Percentiles rank a stretch among this genome's conserved stretches.
Evolutionary conservation across 2,113 vertebrate genomes (phyloP).

Genomic region (Rhinogobius similis): DNA sequence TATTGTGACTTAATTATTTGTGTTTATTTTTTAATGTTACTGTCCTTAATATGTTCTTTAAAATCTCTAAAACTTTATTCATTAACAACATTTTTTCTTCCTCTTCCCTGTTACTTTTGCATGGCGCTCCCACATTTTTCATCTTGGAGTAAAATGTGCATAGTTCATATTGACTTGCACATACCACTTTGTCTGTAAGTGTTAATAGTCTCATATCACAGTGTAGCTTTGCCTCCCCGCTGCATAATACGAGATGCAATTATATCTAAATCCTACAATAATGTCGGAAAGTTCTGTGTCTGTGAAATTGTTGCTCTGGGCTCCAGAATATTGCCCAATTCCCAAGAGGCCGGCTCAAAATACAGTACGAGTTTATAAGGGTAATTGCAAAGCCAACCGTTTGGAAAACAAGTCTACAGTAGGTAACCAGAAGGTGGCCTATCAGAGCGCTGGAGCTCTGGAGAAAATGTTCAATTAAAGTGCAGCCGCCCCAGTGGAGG

Average conservation of each 20-base stretch:
- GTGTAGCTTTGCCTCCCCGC: conserved; percentile 48
- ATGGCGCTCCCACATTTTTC: background rate
- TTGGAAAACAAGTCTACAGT: conserved; percentile 64
- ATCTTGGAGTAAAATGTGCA: background rate
- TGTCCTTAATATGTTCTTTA: no score
- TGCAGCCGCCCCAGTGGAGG: conserved; percentile 24
- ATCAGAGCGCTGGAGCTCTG: conserved; percentile 46
- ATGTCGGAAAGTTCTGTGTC: conserved; percentile 52
- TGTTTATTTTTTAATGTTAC: no score
- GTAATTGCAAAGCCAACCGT: conserved; percentile 72
- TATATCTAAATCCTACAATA: conserved; percentile 54
- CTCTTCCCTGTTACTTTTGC: background rate
- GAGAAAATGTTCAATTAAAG: conserved; percentile 67
- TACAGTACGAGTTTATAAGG: conserved; percentile 63
- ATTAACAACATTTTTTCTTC: background rate
- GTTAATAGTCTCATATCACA: conserved; percentile 46
- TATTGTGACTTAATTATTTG: no score
- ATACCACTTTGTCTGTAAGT: conserved; percentile 29
- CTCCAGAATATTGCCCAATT: conserved; percentile 61
- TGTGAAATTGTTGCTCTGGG: conserved; percentile 60
- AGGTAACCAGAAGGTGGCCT: conserved; percentile 43
- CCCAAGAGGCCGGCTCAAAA: conserved; percentile 61
- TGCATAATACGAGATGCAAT: conserved; percentile 59
- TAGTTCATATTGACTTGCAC: background rate
- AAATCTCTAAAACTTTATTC: background rate